A percentile compares a stretch with the other conserved stretches of the same genome.
These are phyloP conservation scores for Mythimna albipuncta DNA, from an alignment of 2,888 invertebrate genomes.

Conservation along the genomic window DNA sequence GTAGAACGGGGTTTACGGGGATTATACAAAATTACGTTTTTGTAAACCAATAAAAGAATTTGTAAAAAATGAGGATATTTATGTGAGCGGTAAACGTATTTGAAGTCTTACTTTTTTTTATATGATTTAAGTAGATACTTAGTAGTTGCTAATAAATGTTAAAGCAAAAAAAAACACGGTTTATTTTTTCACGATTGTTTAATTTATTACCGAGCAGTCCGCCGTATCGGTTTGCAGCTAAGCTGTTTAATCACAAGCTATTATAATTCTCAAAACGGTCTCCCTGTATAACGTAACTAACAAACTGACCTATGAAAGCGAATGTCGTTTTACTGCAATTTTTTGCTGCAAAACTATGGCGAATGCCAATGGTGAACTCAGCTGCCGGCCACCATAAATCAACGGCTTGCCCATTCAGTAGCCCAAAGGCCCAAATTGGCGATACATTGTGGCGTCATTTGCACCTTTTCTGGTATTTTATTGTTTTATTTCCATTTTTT, in stretches of 20 bases:
- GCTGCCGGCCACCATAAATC: conserved; percentile 82
- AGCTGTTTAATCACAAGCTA: neutral
- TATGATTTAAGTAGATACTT: neutral
- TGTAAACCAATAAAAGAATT: neutral
- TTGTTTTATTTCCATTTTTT: conserved; percentile 46
- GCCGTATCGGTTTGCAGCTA: neutral
- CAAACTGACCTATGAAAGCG: conserved; percentile 81
- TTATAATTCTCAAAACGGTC: conserved; percentile 28
- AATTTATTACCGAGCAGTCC: neutral
- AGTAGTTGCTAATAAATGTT: neutral
- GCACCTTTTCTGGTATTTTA: conserved; percentile 53
- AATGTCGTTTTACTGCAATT: conserved; percentile 73
- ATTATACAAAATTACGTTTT: conserved; percentile 1
- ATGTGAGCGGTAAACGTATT: neutral
- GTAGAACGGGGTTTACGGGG: conserved; percentile 4
- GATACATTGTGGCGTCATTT: conserved; percentile 65
- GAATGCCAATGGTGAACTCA: conserved; percentile 71
- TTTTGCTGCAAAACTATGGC: conserved; percentile 59
- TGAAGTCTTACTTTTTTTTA: neutral
- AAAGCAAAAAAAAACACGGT: neutral
- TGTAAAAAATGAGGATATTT: neutral
- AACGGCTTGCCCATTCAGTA: conserved; percentile 73
- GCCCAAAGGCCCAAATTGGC: conserved; percentile 74
- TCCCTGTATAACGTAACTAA: conserved; percentile 63
- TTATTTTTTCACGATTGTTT: neutral